Conservation (phyloP, 2,888 invertebrate species). For the Priapulus caudatus region DNA sequence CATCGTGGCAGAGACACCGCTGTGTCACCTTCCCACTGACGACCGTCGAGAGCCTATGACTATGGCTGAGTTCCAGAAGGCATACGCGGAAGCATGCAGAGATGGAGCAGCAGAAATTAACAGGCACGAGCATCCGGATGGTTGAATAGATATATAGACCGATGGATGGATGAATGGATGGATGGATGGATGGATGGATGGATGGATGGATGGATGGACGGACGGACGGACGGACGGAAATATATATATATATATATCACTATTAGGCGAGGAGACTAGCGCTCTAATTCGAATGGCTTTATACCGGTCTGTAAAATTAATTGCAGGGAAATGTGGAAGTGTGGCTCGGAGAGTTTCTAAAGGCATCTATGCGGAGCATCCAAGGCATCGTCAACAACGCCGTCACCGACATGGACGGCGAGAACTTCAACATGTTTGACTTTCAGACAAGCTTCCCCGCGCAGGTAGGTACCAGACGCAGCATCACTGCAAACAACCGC, state of each 20-base stretch:
- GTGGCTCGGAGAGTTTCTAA: slow-evolving; percentile 79
- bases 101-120: too few relatives aligned
- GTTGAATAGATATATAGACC: too few relatives aligned
- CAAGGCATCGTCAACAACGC: slow-evolving; percentile 83
- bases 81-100: slow-evolving; percentile 27
- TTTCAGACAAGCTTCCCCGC: slow-evolving; percentile 89
- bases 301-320: too few relatives aligned
- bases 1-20: not conserved
- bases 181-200: too few relatives aligned
- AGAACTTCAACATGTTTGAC: slow-evolving; percentile 65
- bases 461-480: slow-evolving; percentile 49
- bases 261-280: slow-evolving; percentile 4
- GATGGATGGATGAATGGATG: too few relatives aligned
- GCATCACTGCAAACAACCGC: not conserved
- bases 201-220: too few relatives aligned
- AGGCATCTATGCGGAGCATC: slow-evolving; percentile 74
- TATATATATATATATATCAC: slow-evolving; percentile 10
- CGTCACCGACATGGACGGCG: slow-evolving; percentile 67
- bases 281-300: too few relatives aligned
- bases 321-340: slow-evolving; percentile 60
- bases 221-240: slow-evolving; percentile 1
- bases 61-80: slow-evolving; percentile 12
- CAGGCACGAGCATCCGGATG: slow-evolving; percentile 19
- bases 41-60: slow-evolving; percentile 32
- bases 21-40: too few relatives aligned